Evolutionary conservation across 2,888 invertebrate species (phyloP), one percentile per base, ranked within the genome.

Genomic region (Oscheius sp.): DNA sequence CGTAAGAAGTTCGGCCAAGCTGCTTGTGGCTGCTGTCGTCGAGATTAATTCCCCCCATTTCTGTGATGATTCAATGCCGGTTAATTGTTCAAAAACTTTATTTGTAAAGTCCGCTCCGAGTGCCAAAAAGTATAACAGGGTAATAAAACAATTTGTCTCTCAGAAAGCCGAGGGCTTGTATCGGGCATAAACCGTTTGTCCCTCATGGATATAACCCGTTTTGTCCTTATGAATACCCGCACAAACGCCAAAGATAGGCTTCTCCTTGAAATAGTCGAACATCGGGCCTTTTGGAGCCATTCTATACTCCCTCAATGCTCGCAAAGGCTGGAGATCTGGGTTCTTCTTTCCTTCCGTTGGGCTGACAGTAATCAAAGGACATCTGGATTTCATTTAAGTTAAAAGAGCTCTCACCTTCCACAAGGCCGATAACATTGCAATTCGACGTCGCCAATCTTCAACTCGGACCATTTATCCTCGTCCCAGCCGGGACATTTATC

Each of bases 371-470:
- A 77, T 74, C 61, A 79, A 65, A 48, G 76, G 65, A 58, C 79
- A 77, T 63, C 76, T 71, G 37, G 33, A 61, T 10, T n/a, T n/a
- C n/a, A n/a, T n/a, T n/a, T n/a, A n/a, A n/a, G n/a, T n/a, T n/a
- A n/a, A n/a, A n/a, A n/a, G n/a, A n/a, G n/a, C n/a, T n/a, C 20
- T 10, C 25, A 64, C 81, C 82, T 58, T 2, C 83, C 81, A 66
- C 84, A 83, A 12, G 84, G 84, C 52, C 79, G 78, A 73, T 75
- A 83, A 61, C 82, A 82, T 42, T 79, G 78, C 52, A 84, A 69
- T 61, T 83, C 71, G 5, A 77, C 78, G 4, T 75, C 78, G 10
- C 84, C 84, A n/a, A 84, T 76, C 4, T 78, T 74, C 27, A 84
- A 61, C 39, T 83, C 78, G 33, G 76, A 66, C 84, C 84, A 84